A percentile compares a stretch with the other conserved stretches of the same genome.
These are phyloP conservation scores for Harpagus bidentatus DNA, from an alignment of 2,113 vertebrate genomes.

Conservation along the genomic window DNA sequence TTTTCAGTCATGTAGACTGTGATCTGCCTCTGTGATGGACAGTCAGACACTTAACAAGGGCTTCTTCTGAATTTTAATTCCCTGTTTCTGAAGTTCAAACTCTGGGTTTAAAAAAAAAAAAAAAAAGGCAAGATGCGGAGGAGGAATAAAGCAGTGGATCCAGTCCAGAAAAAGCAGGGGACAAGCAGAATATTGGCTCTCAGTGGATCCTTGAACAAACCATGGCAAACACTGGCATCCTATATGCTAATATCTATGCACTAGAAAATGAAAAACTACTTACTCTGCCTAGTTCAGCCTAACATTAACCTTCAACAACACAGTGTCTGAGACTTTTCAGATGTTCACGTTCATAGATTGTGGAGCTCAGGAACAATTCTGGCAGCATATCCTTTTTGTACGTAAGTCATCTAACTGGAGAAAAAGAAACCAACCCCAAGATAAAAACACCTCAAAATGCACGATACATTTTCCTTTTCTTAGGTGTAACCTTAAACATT, in stretches of 20 bases:
- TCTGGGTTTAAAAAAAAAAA: background rate
- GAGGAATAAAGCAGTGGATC: background rate
- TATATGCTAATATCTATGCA: background rate
- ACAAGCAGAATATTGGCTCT: background rate
- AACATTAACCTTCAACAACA: background rate
- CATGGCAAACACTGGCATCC: background rate
- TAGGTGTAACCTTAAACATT: background rate
- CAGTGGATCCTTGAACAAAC: background rate
- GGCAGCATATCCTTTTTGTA: background rate
- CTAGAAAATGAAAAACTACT: background rate
- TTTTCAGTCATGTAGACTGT: background rate
- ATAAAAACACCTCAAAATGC: background rate
- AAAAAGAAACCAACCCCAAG: background rate
- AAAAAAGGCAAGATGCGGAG: background rate
- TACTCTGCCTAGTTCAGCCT: background rate
- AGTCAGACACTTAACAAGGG: background rate
- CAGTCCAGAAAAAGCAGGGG: background rate
- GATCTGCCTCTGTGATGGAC: background rate
- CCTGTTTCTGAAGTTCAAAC: background rate
- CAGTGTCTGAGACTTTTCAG: background rate
- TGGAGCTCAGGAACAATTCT: background rate
- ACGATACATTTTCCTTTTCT: background rate
- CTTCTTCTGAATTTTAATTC: background rate
- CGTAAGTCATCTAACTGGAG: background rate
- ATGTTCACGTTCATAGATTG: background rate